Percentiles rank a stretch among this genome's conserved stretches.
phyloP scores from a whole-genome alignment of 2,113 vertebrate genomes.

The Phrynocephalus versicolor region DNA sequence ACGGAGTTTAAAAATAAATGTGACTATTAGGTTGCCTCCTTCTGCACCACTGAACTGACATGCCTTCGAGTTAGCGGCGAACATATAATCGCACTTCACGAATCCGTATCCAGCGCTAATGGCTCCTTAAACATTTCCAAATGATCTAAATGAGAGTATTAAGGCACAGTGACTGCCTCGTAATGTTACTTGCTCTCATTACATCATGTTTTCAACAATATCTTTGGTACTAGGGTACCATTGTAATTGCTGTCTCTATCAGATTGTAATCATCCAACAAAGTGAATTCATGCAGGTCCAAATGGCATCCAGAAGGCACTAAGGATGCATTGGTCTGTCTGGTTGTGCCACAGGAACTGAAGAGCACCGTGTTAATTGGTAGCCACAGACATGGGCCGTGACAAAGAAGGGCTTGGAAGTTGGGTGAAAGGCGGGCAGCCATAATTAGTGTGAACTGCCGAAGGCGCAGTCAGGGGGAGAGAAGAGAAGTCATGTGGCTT shows the following conservation, averaged over 20 bases:
- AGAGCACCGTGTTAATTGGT: slow-evolving; percentile 60
- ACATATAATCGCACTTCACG: slow-evolving; percentile 57
- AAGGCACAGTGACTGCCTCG: slow-evolving; percentile 42
- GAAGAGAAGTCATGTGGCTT: slow-evolving; percentile 17
- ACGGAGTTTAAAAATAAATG: slow-evolving; percentile 63
- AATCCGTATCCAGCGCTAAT: slow-evolving; percentile 54
- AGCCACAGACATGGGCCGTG: slow-evolving; percentile 64
- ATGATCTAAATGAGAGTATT: slow-evolving; percentile 52
- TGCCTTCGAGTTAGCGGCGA: slow-evolving; percentile 52
- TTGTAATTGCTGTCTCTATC: slow-evolving; percentile 59
- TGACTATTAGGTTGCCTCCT: slow-evolving; percentile 45
- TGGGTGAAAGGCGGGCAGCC: slow-evolving; percentile 59
- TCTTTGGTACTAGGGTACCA: slow-evolving; percentile 35
- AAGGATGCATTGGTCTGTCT: slow-evolving; percentile 48
- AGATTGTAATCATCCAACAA: slow-evolving; percentile 65
- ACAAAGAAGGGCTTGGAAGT: slow-evolving; percentile 46
- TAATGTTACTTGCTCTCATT: slow-evolving; percentile 58
- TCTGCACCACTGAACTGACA: slow-evolving; percentile 57
- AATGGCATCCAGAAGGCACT: slow-evolving; percentile 65
- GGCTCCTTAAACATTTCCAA: slow-evolving; percentile 65
- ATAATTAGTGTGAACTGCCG: slow-evolving; percentile 53
- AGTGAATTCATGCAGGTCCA: slow-evolving; percentile 64
- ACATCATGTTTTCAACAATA: slow-evolving; percentile 51
- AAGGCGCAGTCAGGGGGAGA: slow-evolving; percentile 44
- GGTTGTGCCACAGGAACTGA: slow-evolving; percentile 37